Evolutionary conservation across 2,888 invertebrate genomes (phyloP).

Genomic region (Orthonevra nobilis): DNA sequence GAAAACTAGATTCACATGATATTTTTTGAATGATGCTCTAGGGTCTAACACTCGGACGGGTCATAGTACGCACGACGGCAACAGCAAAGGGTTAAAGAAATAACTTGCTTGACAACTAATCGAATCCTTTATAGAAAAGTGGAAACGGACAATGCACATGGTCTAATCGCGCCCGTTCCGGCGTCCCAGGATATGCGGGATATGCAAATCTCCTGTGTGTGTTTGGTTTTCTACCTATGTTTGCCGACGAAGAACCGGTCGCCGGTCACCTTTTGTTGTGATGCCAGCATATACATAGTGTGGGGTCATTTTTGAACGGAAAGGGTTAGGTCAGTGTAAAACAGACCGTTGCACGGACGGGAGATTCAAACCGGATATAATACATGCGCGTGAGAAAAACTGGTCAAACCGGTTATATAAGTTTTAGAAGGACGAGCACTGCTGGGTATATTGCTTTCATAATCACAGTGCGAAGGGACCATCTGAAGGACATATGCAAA

Average conservation of each 20-base stretch:
- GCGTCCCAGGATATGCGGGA: constrained; percentile 7
- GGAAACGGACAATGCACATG: constrained; percentile 54
- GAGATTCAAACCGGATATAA: constrained; percentile 45
- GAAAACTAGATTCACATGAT: constrained; percentile 57
- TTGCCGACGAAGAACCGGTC: constrained; percentile 48
- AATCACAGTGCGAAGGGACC: background rate
- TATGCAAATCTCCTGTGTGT: constrained; percentile 41
- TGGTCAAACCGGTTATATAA: constrained; percentile 50
- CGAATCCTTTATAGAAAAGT: constrained; percentile 10
- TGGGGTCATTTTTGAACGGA: constrained; percentile 42
- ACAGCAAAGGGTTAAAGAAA: constrained; percentile 41
- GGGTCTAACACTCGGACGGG: constrained; percentile 44
- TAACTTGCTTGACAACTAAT: constrained; percentile 63
- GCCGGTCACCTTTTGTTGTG: constrained; percentile 31
- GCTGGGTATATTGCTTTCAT: too few relatives aligned
- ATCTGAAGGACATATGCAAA: constrained; percentile 25
- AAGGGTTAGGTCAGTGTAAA: constrained; percentile 63
- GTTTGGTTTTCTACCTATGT: constrained; percentile 1
- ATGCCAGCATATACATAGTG: background rate
- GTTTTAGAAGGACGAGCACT: too few relatives aligned
- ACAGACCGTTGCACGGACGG: constrained; percentile 36
- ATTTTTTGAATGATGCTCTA: constrained; percentile 42
- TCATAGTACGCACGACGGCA: too few relatives aligned
- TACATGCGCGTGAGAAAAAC: constrained; percentile 42
- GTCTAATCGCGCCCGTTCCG: background rate